Evolutionary conservation across 2,113 vertebrate species (phyloP).

Genomic region (Corynorhinus townsendii): DNA sequence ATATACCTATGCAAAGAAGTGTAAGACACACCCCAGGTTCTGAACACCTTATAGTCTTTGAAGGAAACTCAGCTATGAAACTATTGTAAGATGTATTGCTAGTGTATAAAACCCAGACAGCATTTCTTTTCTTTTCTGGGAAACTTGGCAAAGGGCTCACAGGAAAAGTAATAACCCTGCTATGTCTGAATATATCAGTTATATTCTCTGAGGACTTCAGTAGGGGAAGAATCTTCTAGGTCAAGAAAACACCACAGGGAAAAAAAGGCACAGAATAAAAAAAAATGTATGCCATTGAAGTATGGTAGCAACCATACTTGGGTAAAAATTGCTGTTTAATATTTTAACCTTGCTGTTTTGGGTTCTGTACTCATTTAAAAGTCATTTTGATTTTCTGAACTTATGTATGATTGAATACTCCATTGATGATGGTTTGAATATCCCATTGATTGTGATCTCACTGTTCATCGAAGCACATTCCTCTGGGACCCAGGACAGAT

Average conservation of each 20-base stretch:
- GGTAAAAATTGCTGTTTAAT: too few relatives aligned
- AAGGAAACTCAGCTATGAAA: neutral
- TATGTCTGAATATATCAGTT: neutral
- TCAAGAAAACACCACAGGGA: neutral
- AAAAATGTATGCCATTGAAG: neutral
- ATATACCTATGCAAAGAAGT: neutral
- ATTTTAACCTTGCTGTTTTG: too few relatives aligned
- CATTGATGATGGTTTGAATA: too few relatives aligned
- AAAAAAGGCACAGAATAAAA: neutral
- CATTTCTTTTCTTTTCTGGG: neutral
- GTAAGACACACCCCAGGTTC: neutral
- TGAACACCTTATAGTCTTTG: neutral
- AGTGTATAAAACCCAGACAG: neutral
- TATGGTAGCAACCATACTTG: too few relatives aligned
- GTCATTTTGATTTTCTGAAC: too few relatives aligned
- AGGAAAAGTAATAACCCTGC: neutral
- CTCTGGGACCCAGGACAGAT: too few relatives aligned
- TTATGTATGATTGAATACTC: too few relatives aligned
- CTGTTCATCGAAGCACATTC: too few relatives aligned
- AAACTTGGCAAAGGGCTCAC: neutral
- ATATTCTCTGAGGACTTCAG: neutral
- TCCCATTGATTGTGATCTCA: too few relatives aligned
- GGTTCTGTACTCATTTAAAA: too few relatives aligned
- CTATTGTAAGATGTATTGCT: neutral
- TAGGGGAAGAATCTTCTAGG: neutral